phyloP scores from a whole-genome alignment of 2,113 vertebrate species.

The Eulemur macaco region DNA sequence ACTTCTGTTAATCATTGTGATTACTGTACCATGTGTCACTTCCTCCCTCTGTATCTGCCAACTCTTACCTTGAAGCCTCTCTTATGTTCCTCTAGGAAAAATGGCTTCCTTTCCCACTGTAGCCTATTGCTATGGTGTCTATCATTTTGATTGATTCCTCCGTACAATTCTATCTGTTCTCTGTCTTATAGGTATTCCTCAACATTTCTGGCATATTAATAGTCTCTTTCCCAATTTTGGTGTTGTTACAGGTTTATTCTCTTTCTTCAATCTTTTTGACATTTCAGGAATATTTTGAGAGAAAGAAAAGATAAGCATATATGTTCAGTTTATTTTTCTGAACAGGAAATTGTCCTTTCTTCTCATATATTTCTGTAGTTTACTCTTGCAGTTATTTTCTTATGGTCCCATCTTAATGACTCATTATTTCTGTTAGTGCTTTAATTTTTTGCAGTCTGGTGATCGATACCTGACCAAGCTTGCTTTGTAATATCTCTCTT shows the following conservation, averaged over 20 bases:
- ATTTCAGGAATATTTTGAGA: slow-evolving; percentile 7
- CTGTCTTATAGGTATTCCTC: background rate
- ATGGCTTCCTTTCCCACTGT: background rate
- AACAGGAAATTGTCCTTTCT: background rate
- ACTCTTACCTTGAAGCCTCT: background rate
- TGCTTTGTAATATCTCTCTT: background rate
- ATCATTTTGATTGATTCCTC: background rate
- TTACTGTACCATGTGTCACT: background rate
- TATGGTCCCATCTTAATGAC: background rate
- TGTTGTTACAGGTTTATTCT: background rate
- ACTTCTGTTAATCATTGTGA: background rate
- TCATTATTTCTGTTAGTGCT: background rate
- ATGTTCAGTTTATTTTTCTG: background rate
- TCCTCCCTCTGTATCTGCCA: background rate
- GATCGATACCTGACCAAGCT: background rate
- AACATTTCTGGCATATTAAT: background rate
- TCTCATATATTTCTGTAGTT: background rate
- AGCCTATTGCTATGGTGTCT: background rate
- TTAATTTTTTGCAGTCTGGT: background rate
- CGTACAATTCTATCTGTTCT: background rate
- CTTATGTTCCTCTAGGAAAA: background rate
- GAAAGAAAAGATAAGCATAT: background rate
- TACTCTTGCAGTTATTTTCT: background rate
- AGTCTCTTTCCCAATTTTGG: background rate
- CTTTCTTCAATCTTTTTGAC: background rate